Percentiles rank a stretch among this genome's conserved stretches.
Conservation (phyloP, 2,888 invertebrate genomes). For the Melikaiella ostensackeni region DNA sequence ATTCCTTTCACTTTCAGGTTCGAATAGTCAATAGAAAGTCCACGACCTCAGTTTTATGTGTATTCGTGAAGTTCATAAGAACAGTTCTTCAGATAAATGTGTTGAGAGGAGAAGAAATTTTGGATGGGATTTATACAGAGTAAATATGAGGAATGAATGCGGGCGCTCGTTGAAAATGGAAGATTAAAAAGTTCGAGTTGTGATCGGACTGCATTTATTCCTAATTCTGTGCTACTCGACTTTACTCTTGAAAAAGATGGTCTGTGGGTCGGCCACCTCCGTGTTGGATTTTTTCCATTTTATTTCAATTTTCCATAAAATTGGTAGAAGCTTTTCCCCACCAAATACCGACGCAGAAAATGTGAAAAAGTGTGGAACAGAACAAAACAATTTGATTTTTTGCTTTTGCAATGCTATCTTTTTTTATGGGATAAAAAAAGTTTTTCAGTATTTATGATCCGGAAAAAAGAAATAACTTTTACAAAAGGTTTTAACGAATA, state of each 20-base stretch:
- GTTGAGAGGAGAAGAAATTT: background rate
- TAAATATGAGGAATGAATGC: background rate
- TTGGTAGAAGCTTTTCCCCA: background rate
- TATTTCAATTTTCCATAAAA: background rate
- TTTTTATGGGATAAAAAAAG: no score
- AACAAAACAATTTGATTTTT: no score
- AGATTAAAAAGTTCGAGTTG: slow-evolving; percentile 3
- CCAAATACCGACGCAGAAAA: background rate
- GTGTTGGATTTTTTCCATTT: background rate
- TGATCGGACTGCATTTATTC: background rate
- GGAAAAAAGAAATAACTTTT: background rate
- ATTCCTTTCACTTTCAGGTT: no score
- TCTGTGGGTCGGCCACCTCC: no score
- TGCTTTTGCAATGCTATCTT: no score
- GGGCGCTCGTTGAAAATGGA: background rate
- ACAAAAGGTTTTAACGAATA: background rate
- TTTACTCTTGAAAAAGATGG: background rate
- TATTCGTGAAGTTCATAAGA: no score
- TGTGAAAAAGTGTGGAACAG: no score
- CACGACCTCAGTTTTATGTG: no score
- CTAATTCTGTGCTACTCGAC: no score
- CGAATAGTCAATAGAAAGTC: no score
- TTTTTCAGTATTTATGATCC: no score
- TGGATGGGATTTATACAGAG: background rate
- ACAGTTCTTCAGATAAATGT: background rate